Conservation (phyloP, 2,888 invertebrate genomes). For the Pandemis cinnamomeana region DNA sequence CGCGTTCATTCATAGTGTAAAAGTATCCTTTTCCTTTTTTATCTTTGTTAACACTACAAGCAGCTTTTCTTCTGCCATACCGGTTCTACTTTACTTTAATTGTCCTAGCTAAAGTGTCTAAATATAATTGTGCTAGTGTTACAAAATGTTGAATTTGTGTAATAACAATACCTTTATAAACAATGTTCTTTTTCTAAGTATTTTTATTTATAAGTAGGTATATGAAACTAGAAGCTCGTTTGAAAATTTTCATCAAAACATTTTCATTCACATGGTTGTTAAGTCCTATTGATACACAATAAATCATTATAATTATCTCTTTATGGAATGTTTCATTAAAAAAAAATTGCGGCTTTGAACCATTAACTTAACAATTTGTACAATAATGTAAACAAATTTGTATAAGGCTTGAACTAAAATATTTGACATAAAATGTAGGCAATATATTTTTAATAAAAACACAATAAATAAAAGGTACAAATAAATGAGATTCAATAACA, state of each 20-base stretch:
- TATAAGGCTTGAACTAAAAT: not conserved
- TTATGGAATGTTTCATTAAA: constrained; percentile 5
- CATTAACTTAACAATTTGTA: not conserved
- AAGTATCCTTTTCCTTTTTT: not conserved
- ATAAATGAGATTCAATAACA: not conserved
- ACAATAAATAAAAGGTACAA: not conserved
- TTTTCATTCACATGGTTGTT: not conserved
- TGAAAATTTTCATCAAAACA: not conserved
- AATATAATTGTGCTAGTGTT: not conserved
- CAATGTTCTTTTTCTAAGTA: too few relatives aligned
- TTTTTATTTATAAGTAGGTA: not conserved
- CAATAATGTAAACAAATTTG: not conserved
- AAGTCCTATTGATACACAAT: not conserved
- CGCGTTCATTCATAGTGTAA: not conserved
- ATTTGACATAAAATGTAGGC: not conserved
- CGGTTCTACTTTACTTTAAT: too few relatives aligned
- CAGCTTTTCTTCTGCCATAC: not conserved
- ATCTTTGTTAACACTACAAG: not conserved
- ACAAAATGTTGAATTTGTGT: not conserved
- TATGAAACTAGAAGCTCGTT: not conserved
- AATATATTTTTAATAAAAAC: not conserved
- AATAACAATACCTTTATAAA: too few relatives aligned
- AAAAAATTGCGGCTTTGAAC: not conserved
- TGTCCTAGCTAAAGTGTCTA: not conserved
- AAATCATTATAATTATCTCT: not conserved